These are phyloP conservation scores for Ladona fulva DNA, from an alignment of 1,140 invertebrate genomes.

Conservation along the genomic window DNA sequence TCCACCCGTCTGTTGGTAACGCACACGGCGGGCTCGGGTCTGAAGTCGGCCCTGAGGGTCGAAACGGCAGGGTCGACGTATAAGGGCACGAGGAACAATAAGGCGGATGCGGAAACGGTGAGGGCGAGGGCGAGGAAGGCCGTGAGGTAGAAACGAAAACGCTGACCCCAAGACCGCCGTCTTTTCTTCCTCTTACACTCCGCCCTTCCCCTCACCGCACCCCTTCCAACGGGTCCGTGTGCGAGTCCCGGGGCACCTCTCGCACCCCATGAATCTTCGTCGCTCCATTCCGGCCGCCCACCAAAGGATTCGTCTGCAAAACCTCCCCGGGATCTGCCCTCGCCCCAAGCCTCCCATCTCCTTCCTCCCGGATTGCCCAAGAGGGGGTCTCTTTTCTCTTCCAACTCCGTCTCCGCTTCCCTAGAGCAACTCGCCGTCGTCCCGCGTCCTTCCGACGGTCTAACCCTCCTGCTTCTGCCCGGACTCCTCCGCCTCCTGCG, in stretches of 20 bases:
- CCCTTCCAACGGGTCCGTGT: conserved; percentile 32
- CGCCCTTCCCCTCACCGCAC: neutral
- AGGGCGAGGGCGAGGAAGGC: conserved; percentile 65
- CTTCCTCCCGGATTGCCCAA: neutral
- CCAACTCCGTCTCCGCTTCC: neutral
- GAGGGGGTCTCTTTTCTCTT: neutral
- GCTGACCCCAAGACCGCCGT: conserved; percentile 59
- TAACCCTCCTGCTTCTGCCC: neutral
- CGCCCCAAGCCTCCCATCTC: neutral
- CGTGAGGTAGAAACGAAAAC: conserved; percentile 67
- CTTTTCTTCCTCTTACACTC: neutral
- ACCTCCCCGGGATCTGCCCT: neutral
- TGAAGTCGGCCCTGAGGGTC: conserved; percentile 73
- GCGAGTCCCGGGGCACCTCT: neutral
- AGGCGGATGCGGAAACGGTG: conserved; percentile 67
- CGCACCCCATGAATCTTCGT: neutral
- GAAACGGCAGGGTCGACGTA: conserved; percentile 85
- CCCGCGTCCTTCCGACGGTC: neutral
- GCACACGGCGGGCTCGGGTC: conserved; percentile 65
- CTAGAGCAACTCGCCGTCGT: neutral
- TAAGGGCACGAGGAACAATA: conserved; percentile 78
- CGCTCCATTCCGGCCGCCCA: neutral
- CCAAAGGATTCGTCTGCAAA: neutral
- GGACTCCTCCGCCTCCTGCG: conserved; percentile 42
- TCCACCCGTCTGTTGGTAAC: conserved; percentile 66